Percentiles rank a stretch among this genome's conserved stretches.
phyloP scores from a whole-genome alignment of 2,113 vertebrate genomes.

The Lepus europaeus region DNA sequence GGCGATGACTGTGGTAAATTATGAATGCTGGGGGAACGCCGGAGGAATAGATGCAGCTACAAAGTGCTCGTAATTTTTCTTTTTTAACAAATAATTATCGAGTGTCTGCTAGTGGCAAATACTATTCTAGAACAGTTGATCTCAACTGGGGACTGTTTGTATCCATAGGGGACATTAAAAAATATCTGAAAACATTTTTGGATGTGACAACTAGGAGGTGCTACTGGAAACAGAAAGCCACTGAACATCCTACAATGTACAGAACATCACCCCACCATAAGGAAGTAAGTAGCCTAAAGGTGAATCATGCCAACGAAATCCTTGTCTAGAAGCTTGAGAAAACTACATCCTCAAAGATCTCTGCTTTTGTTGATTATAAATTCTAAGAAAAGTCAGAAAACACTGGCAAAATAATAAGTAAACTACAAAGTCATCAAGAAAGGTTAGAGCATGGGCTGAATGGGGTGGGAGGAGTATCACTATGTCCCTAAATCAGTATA shows the following conservation, averaged over 20 bases:
- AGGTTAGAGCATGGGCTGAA: no score
- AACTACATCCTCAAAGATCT: not conserved
- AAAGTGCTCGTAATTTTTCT: not conserved
- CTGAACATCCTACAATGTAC: not conserved
- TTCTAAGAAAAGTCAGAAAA: not conserved
- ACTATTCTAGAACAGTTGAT: not conserved
- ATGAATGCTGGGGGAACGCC: conserved; percentile 7
- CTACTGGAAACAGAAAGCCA: not conserved
- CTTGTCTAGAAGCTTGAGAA: not conserved
- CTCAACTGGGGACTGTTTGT: not conserved
- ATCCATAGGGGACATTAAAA: not conserved
- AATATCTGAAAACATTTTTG: not conserved
- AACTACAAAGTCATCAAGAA: not conserved
- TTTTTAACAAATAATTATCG: conserved; percentile 29
- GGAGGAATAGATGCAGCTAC: not conserved
- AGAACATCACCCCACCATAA: not conserved
- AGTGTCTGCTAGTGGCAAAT: not conserved
- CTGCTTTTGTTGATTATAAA: not conserved
- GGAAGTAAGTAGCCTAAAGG: not conserved
- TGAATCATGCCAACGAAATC: not conserved
- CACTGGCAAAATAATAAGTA: not conserved
- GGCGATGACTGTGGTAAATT: not conserved
- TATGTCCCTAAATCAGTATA: no score
- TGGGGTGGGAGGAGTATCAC: no score
- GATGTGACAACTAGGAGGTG: not conserved